A percentile compares a stretch with the other conserved stretches of the same genome.
phyloP scores from a whole-genome alignment of 2,113 vertebrate genomes.

The Lamprologus lemairii region DNA sequence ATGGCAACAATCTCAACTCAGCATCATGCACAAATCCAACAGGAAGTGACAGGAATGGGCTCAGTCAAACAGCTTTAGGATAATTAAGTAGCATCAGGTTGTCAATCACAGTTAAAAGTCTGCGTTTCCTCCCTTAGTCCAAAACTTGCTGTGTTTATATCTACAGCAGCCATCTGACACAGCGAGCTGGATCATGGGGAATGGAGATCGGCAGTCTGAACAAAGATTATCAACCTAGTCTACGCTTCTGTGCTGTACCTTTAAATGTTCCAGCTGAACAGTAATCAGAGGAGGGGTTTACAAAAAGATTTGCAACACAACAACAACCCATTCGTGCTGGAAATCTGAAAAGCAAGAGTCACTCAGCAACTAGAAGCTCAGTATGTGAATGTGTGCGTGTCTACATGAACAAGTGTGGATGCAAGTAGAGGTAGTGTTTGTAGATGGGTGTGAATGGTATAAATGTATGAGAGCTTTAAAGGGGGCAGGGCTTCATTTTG shows the following conservation, averaged over 20 bases:
- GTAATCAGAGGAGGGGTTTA: not conserved
- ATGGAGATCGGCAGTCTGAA: not conserved
- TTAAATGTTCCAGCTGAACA: not conserved
- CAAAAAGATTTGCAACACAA: not conserved
- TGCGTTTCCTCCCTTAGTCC: not conserved
- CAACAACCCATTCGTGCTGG: not conserved
- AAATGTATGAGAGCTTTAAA: not conserved
- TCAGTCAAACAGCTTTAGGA: not conserved
- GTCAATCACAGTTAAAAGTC: not conserved
- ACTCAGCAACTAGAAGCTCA: not conserved
- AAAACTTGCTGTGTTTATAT: not conserved
- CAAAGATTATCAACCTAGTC: not conserved
- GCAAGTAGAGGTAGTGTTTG: slow-evolving; percentile 52
- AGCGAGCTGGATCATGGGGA: not conserved
- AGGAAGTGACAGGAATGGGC: not conserved
- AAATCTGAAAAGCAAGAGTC: not conserved
- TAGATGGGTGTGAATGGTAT: slow-evolving; percentile 20
- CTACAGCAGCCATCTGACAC: not conserved
- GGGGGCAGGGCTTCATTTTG: not conserved
- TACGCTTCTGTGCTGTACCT: not conserved
- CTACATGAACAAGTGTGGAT: not conserved
- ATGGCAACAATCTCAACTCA: not conserved
- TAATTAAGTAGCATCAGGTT: not conserved
- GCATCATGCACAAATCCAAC: not conserved
- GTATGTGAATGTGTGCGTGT: not conserved